A percentile compares a stretch with the other conserved stretches of the same genome.
Evolutionary conservation across 2,888 invertebrate species (phyloP).

Genomic region (Phoronis australis): DNA sequence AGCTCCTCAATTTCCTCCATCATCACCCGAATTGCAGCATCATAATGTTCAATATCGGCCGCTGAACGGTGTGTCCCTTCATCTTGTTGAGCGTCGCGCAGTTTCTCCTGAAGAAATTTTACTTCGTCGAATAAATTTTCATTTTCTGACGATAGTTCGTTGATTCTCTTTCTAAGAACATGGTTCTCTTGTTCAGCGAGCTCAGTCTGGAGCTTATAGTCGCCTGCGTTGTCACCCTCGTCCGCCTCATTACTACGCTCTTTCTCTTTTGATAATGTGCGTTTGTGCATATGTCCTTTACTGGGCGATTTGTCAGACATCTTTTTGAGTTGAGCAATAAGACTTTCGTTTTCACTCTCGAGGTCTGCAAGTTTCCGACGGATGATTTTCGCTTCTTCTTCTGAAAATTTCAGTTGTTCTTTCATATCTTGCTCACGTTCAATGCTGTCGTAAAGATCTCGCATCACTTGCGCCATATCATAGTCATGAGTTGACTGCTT

Average conservation of each 20-base stretch:
- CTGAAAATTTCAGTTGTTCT: conserved; percentile 86
- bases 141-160: conserved; percentile 76
- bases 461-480: conserved; percentile 62
- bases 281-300: conserved; percentile 11
- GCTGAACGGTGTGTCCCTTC: conserved; percentile 15
- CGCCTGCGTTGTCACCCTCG: conserved; percentile 61
- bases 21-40: conserved; percentile 60
- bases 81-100: conserved; percentile 28
- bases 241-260: conserved; percentile 13
- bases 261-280: conserved; percentile 1
- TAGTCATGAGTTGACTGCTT: no score
- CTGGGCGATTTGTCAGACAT: conserved; percentile 70
- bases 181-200: conserved; percentile 84
- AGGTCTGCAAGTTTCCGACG: conserved; percentile 84
- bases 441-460: conserved; percentile 84
- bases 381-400: conserved; percentile 76
- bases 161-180: conserved; percentile 75
- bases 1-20: conserved; percentile 68
- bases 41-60: conserved; percentile 52
- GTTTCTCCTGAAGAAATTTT: conserved; percentile 22
- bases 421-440: conserved; percentile 89
- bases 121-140: conserved; percentile 54
- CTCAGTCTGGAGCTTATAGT: conserved; percentile 76
- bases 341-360: conserved; percentile 95
- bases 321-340: conserved; percentile 92